Conservation (phyloP, 2,888 invertebrate genomes). For the Lysandra coridon region DNA sequence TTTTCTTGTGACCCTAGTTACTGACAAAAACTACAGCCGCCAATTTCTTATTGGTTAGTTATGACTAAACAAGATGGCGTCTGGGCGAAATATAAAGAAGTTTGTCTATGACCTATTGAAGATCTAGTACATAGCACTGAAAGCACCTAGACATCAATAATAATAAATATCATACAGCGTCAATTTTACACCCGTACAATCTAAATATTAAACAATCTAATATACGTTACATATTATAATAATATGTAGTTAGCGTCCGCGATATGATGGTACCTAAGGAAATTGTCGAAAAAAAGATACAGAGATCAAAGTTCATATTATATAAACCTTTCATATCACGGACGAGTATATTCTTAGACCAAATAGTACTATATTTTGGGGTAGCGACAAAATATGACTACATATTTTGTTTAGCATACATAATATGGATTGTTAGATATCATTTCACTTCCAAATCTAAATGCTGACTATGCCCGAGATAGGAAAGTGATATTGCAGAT, state of each 20-base stretch:
- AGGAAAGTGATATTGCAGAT: slow-evolving; percentile 40
- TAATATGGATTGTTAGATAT: background rate
- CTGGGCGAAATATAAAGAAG: background rate
- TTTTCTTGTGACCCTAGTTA: background rate
- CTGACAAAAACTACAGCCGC: background rate
- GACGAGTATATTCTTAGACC: slow-evolving; percentile 29
- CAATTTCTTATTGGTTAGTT: background rate
- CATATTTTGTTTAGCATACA: slow-evolving; percentile 11
- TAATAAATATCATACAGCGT: slow-evolving; percentile 51
- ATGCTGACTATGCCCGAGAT: slow-evolving; percentile 52
- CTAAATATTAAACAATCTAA: slow-evolving; percentile 68
- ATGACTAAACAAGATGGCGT: background rate
- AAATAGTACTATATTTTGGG: background rate
- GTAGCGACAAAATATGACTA: slow-evolving; percentile 25
- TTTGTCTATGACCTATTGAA: background rate
- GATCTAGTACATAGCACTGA: slow-evolving; percentile 35
- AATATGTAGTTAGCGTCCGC: slow-evolving; percentile 41
- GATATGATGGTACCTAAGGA: slow-evolving; percentile 35
- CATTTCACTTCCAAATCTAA: slow-evolving; percentile 41
- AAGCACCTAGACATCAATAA: slow-evolving; percentile 58
- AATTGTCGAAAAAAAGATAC: slow-evolving; percentile 22
- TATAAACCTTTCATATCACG: slow-evolving; percentile 22
- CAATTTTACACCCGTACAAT: slow-evolving; percentile 63
- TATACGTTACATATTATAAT: slow-evolving; percentile 54
- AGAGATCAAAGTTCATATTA: slow-evolving; percentile 18